A percentile compares a stretch with the other conserved stretches of the same genome.
Conservation (phyloP, 2,113 vertebrate species). For the Chunga burmeisteri region DNA sequence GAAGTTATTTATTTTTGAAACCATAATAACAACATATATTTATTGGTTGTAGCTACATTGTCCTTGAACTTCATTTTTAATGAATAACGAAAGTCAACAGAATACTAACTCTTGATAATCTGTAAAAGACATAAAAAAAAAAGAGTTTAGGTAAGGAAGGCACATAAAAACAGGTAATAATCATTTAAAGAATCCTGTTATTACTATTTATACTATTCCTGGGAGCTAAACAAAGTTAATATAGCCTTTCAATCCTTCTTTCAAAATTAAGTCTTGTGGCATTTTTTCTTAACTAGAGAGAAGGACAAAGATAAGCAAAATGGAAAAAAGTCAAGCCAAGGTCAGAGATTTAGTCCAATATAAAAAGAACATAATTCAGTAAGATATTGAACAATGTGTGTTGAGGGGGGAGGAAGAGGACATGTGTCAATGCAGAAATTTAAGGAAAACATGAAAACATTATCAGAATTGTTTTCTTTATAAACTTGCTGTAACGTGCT, state of each 20-base stretch:
- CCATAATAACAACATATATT: neutral
- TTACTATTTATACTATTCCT: neutral
- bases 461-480: neutral
- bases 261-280: neutral
- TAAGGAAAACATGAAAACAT: neutral
- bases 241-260: neutral
- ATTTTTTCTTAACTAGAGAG: neutral
- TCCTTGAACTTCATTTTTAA: conserved; percentile 30
- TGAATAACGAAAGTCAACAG: conserved; percentile 11
- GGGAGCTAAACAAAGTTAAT: neutral
- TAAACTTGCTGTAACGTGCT: neutral
- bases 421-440: neutral
- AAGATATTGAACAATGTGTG: neutral
- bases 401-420: neutral
- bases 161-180: neutral
- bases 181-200: neutral
- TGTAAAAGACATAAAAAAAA: neutral
- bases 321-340: neutral
- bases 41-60: neutral
- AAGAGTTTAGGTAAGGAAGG: neutral
- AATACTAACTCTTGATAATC: neutral
- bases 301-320: conserved; percentile 3
- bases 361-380: neutral
- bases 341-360: neutral
- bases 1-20: neutral